Conservation (phyloP, 2,888 invertebrate species). For the Oeneis ivallda region DNA sequence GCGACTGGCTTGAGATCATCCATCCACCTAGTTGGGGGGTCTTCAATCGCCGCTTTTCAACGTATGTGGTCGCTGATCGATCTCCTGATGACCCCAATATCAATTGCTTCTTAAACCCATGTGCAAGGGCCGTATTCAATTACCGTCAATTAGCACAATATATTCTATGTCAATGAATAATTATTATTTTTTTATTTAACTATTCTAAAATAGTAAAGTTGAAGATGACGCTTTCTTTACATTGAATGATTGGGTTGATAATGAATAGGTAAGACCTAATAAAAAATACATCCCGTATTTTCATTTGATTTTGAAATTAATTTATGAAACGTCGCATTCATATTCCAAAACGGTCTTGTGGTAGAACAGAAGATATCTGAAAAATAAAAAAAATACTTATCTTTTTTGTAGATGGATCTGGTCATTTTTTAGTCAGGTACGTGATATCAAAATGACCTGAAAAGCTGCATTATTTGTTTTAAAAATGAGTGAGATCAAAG, state of each 20-base stretch:
- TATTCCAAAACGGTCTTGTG: slow-evolving; percentile 97
- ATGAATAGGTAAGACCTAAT: no score
- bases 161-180: neutral
- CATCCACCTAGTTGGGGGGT: no score
- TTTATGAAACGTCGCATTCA: slow-evolving; percentile 69
- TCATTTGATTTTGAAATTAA: neutral
- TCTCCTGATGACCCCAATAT: no score
- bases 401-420: no score
- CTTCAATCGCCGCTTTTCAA: no score
- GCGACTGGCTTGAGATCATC: no score
- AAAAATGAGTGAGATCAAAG: no score
- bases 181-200: no score
- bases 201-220: slow-evolving; percentile 6
- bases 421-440: no score
- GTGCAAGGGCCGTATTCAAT: neutral
- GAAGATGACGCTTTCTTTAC: neutral
- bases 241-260: slow-evolving; percentile 8
- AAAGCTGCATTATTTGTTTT: neutral
- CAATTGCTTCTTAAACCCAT: no score
- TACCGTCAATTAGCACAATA: neutral
- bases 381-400: slow-evolving; percentile 50
- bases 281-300: no score
- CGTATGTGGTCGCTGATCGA: no score
- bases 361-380: slow-evolving; percentile 96
- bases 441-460: neutral